These are phyloP conservation scores for Eristalis pertinax DNA, from an alignment of 2,888 invertebrate species.

Conservation along the genomic window DNA sequence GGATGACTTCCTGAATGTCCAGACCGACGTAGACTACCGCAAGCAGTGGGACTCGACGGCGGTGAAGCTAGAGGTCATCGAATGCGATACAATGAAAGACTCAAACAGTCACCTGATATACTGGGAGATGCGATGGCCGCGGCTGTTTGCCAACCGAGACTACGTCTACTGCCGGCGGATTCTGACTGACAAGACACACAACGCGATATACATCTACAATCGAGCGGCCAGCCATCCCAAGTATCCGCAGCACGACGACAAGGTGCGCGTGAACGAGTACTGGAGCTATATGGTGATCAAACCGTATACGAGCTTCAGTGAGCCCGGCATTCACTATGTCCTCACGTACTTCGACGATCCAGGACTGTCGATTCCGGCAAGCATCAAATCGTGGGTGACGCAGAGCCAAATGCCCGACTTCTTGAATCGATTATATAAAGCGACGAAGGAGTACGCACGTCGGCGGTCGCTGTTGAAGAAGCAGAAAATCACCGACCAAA, in stretches of 20 bases:
- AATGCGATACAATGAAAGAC: slow-evolving; percentile 83
- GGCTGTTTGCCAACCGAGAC: slow-evolving; percentile 91
- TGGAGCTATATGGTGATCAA: slow-evolving; percentile 94
- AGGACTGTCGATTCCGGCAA: slow-evolving; percentile 87
- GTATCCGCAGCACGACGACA: slow-evolving; percentile 86
- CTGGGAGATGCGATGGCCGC: slow-evolving; percentile 95
- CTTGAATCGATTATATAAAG: slow-evolving; percentile 86
- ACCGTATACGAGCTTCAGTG: slow-evolving; percentile 82
- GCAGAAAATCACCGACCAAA: slow-evolving; percentile 76
- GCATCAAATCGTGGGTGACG: slow-evolving; percentile 88
- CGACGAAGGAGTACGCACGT: slow-evolving; percentile 85
- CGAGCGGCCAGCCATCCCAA: slow-evolving; percentile 87
- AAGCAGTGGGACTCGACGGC: slow-evolving; percentile 91
- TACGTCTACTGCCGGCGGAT: slow-evolving; percentile 91
- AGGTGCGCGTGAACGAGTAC: slow-evolving; percentile 89
- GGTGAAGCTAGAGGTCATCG: slow-evolving; percentile 87
- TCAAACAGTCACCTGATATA: slow-evolving; percentile 89
- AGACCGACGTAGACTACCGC: slow-evolving; percentile 90
- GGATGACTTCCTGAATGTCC: slow-evolving; percentile 90
- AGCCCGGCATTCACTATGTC: slow-evolving; percentile 85
- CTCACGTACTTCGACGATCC: slow-evolving; percentile 95
- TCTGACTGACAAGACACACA: slow-evolving; percentile 83
- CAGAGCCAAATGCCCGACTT: slow-evolving; percentile 90
- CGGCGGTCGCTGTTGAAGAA: slow-evolving; percentile 79
- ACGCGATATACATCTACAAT: slow-evolving; percentile 86